Evolutionary conservation across 2,113 vertebrate species (phyloP), one percentile per base, ranked within the genome.

Genomic region (Zosterops lateralis): DNA sequence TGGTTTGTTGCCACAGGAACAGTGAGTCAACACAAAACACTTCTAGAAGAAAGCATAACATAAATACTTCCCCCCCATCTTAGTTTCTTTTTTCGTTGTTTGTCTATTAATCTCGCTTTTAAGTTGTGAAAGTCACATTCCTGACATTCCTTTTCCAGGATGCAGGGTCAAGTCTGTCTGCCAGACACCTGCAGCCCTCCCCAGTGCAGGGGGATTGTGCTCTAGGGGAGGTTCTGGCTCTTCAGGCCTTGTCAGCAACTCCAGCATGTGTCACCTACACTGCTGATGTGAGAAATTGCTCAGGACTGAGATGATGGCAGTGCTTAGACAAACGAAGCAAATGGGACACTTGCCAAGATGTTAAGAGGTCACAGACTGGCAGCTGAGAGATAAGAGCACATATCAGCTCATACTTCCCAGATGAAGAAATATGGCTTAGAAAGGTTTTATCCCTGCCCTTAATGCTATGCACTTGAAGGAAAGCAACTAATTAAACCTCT

Each of bases 221-320:
- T 89, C 17, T 15, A n/a, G n/a, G 82, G 50, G n/a, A 64, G 40
- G 7, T 60, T 82, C 61, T 91, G 74, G 31, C 48, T 88, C 79
- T 75, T 76, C 31, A 82, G 64, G 54, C 42, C 66, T 66, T 85
- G 78, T 93, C 78, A 87, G 20, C 90, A 92, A 7, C 77, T 65
- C 70, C 77, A 89, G 51, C 26, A 10, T 24, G 19, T 88, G 76
- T 80, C 80, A 92, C 70, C 85, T 65, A n/a, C 70, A 29, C 44
- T 44, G 66, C 10, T 91, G 60, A 78, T 17, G 66, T 78, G 81
- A 87, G 90, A 92, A 93, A 91, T 95, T 68, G 26, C 74, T 78
- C 66, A 65, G 66, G 80, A 68, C 38, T 56, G 81, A 87, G 48
- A 64, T 75, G 87, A 89, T 87, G 66, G 87, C 54, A 58, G 51